Percentiles rank a stretch among this genome's conserved stretches.
Evolutionary conservation across 1,140 invertebrate species (phyloP).

Genomic region (Papilio glaucus): DNA sequence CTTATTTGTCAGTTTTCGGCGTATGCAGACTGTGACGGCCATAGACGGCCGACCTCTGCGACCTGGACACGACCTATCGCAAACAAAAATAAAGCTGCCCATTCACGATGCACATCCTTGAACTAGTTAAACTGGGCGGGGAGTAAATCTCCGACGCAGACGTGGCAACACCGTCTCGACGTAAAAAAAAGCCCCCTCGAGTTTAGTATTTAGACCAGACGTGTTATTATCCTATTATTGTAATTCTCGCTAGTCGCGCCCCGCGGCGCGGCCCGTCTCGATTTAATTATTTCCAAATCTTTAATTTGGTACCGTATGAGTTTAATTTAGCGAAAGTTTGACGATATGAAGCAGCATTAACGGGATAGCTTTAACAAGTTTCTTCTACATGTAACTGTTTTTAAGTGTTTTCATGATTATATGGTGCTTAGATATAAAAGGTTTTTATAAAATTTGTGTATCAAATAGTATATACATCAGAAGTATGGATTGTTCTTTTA

Average conservation of each 20-base stretch:
- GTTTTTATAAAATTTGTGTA: too few species aligned
- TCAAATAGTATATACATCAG: too few species aligned
- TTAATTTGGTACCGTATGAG: slow-evolving; percentile 30
- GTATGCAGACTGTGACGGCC: neutral
- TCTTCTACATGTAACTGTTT: too few species aligned
- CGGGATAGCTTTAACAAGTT: neutral
- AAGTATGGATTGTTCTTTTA: too few species aligned
- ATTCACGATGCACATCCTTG: slow-evolving; percentile 75
- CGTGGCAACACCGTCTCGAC: slow-evolving; percentile 72
- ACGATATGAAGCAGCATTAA: neutral
- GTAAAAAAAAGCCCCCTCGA: slow-evolving; percentile 65
- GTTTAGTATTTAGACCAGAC: slow-evolving; percentile 71
- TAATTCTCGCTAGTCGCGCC: slow-evolving; percentile 53
- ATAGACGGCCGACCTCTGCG: slow-evolving; percentile 60
- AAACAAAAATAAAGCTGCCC: slow-evolving; percentile 73
- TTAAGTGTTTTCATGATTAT: neutral
- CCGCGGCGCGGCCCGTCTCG: slow-evolving; percentile 20
- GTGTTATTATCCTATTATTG: slow-evolving; percentile 80
- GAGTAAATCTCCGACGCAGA: slow-evolving; percentile 66
- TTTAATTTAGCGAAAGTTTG: slow-evolving; percentile 11
- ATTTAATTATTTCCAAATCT: slow-evolving; percentile 24
- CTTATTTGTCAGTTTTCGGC: neutral
- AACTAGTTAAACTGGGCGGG: slow-evolving; percentile 78
- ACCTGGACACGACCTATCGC: slow-evolving; percentile 76
- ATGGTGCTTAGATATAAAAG: too few species aligned